Evolutionary conservation across 2,113 vertebrate species (phyloP).

Genomic region (Seriola dumerili): DNA sequence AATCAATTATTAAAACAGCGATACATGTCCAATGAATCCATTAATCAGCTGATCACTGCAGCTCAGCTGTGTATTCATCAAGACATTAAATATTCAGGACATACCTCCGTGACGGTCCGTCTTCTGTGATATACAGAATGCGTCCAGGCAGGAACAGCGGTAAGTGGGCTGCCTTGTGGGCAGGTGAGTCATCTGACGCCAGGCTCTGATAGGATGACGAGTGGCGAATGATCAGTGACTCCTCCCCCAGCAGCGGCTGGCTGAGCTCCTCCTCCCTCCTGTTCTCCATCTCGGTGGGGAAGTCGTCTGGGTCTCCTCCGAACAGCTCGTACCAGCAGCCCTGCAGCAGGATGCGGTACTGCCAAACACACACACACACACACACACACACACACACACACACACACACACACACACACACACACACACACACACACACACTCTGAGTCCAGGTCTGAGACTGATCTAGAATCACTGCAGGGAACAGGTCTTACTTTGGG

Average conservation of each 20-base stretch:
- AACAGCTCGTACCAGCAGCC: constrained; percentile 96
- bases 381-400: neutral
- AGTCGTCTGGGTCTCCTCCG: constrained; percentile 90
- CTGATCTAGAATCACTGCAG: neutral
- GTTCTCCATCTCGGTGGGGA: constrained; percentile 91
- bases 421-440: constrained; percentile 6
- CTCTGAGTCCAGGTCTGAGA: neutral
- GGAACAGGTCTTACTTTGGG: constrained; percentile 88
- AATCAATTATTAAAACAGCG: no score
- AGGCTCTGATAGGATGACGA: constrained; percentile 89
- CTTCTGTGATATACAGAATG: constrained; percentile 92
- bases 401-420: constrained; percentile 1
- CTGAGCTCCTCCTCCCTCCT: constrained; percentile 84
- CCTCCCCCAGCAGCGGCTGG: constrained; percentile 93
- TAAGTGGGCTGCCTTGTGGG: constrained; percentile 85
- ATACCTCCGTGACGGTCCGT: constrained; percentile 88
- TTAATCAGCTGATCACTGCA: no score
- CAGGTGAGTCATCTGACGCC: constrained; percentile 85
- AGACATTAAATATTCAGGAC: constrained; percentile 11
- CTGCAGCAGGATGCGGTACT: constrained; percentile 95
- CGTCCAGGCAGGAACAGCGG: constrained; percentile 92
- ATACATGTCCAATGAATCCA: no score
- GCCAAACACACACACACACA: constrained; percentile 26
- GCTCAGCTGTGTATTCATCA: no score
- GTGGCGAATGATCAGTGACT: constrained; percentile 88